Percentiles rank a stretch among this genome's conserved stretches.
phyloP scores from a whole-genome alignment of 2,113 vertebrate species.

The Tyrannus savana region DNA sequence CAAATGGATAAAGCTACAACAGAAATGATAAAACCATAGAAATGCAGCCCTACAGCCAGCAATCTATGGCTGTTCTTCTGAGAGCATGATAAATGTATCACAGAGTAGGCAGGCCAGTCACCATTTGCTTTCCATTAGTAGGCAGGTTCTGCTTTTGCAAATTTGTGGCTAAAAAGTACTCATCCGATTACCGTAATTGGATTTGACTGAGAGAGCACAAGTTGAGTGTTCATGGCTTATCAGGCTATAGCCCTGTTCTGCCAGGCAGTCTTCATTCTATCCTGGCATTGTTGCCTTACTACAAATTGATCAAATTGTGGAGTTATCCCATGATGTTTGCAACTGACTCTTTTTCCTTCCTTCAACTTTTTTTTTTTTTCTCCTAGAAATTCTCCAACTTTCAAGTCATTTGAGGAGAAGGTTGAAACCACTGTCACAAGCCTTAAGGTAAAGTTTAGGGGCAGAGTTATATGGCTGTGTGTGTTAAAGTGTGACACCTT shows the following conservation, averaged over 20 bases:
- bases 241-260: not conserved
- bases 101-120: not conserved
- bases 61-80: not conserved
- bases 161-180: not conserved
- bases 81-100: not conserved
- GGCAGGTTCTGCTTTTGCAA: not conserved
- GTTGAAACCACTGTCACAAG: conserved; percentile 94
- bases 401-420: conserved; percentile 97
- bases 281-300: not conserved
- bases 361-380: conserved; percentile 13
- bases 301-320: not conserved
- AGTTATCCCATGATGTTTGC: not conserved
- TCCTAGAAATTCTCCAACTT: conserved; percentile 93
- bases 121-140: not conserved
- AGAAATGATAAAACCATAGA: not conserved
- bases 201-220: not conserved
- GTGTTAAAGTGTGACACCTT: not conserved
- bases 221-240: not conserved
- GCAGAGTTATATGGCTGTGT: not conserved
- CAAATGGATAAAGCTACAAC: not conserved
- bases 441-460: conserved; percentile 86
- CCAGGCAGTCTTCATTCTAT: not conserved
- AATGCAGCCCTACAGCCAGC: not conserved
- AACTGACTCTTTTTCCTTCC: conserved; percentile 38
- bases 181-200: not conserved